Evolutionary conservation across 2,888 invertebrate genomes (phyloP), one percentile per base, ranked within the genome.

Genomic region (Epinotia demarniana): DNA sequence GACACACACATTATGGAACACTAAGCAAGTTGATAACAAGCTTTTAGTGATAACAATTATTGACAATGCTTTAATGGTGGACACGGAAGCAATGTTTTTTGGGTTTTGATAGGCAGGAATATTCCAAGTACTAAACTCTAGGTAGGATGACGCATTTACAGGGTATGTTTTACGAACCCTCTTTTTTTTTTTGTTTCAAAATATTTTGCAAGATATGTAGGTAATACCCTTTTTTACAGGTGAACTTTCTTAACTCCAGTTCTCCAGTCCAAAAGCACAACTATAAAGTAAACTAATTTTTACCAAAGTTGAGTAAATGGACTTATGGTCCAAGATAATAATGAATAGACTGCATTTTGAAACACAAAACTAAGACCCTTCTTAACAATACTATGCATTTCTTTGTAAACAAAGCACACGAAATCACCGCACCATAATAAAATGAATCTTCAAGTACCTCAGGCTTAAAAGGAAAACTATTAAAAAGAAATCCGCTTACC

Each of bases 401-500:
- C 23, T 23, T 23, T 27, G 23, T 33, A 23, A 33, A n/a, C 60
- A 33, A n/a, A 33, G 11, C 27, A 67, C 19, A 68, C 62, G 11
- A 33, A 70, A 60, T 49, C 63, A 70, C 58, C 39, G 43, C 70
- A 53, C 58, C 70, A 53, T 58, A 58, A 18, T 58, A 9, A 53
- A 57, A 75, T 66, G 53, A 75, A 64, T 75, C 71, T 71, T 67
- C 33, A 57, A 75, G 55, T 67, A 61, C 75, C 55, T 43, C 61
- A 23, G 43, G 53, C 60, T 75, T 70, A 72, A 74, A 84, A 84
- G 84, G 84, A 87, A 90, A 90, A 88, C 89, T 90, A 92, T 91
- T 90, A 90, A 88, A 90, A 88, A 88, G 86, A 88, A 92, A 92
- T 92, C 92, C 89, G 89, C 92, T 92, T 92, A 90, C 82, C 86